Percentiles rank a stretch among this genome's conserved stretches.
Evolutionary conservation across 1,140 invertebrate species (phyloP).

Genomic region (Thalassaphorura encarpata): DNA sequence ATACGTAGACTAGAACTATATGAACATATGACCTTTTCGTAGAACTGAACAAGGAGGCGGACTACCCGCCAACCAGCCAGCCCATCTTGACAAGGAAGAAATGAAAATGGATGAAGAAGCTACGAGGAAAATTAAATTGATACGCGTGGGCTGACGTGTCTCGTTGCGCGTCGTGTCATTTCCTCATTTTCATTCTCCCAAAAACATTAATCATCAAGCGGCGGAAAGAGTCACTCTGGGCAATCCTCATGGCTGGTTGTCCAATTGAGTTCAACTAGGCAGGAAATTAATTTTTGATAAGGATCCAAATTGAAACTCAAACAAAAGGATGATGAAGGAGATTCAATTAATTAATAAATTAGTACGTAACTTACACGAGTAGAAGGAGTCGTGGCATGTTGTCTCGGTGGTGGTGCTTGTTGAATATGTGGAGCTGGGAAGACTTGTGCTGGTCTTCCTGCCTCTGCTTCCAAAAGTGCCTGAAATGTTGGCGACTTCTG

Average conservation of each 20-base stretch:
- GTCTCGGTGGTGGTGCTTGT: slow-evolving; percentile 20
- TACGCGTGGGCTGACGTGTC: no score
- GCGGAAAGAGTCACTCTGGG: slow-evolving; percentile 82
- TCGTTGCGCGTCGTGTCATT: no score
- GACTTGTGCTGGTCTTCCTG: slow-evolving; percentile 15
- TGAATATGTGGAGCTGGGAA: slow-evolving; percentile 26
- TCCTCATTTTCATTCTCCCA: no score
- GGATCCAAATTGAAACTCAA: not conserved
- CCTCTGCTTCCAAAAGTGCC: slow-evolving; percentile 26
- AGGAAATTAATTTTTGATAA: slow-evolving; percentile 6
- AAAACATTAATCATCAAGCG: slow-evolving; percentile 62
- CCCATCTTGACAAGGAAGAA: no score
- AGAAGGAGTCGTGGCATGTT: not conserved
- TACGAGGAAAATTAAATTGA: no score
- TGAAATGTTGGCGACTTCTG: slow-evolving; percentile 28
- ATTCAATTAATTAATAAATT: not conserved
- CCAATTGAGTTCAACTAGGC: slow-evolving; percentile 40
- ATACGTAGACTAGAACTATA: no score
- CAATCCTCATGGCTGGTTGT: slow-evolving; percentile 59
- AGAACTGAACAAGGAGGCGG: no score
- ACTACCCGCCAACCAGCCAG: no score
- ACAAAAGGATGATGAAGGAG: slow-evolving; percentile 5
- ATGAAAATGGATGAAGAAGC: no score
- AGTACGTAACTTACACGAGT: slow-evolving; percentile 13
- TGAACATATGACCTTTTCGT: no score